Base-by-base conservation (phyloP, 1,140 invertebrate species). In the Pseudomyrmex gracilis region DNA sequence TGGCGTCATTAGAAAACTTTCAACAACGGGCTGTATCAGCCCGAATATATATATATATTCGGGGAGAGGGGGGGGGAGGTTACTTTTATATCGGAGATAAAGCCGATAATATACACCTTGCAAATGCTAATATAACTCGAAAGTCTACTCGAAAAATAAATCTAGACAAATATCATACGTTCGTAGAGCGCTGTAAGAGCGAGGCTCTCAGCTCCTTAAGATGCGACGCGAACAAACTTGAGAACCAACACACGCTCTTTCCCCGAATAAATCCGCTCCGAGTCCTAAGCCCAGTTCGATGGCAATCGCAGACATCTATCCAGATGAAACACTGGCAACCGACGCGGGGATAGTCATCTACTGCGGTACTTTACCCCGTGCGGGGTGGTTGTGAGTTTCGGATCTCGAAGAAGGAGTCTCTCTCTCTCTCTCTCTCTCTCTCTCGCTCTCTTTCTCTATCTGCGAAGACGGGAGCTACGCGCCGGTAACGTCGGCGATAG, bases 331-430 rank as follows among this genome's bases (percentile, higher is more conserved):
- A 74, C 64, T 57, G 24, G 15, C 20, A 67, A 57, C 58, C 53
- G 53, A 71, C 66, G 60, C 15, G 17, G 47, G 34, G 86, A 86
- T 84, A 78, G 73, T 83, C 67, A 57, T 77, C 47, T 45, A 55
- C 45, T 55, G 64, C 17, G 82, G 85, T 64, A 70, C 67, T 84
- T 80, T 80, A 45, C 34, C 71, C 34, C 71, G 77, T 73, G 73
- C 73, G 55, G 66, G 82, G 61, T 55, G 76, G 83, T 73, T 83
- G 77, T 60, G 73, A 77, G 83, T 88, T 88, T 88, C 87, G 73
- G 87, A 73, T 83, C 84, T 85, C 87, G 83, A 68, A 49, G 83
- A 67, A 77, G 76, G 78, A 74, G 82, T 74, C 43, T 58, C 64
- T 24, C 24, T 24, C 24, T 24, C 24, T 24, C 24, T 24, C 24